Evolutionary conservation across 2,113 vertebrate genomes (phyloP), one percentile per base, ranked within the genome.

Genomic region (Pygathrix nemaeus): DNA sequence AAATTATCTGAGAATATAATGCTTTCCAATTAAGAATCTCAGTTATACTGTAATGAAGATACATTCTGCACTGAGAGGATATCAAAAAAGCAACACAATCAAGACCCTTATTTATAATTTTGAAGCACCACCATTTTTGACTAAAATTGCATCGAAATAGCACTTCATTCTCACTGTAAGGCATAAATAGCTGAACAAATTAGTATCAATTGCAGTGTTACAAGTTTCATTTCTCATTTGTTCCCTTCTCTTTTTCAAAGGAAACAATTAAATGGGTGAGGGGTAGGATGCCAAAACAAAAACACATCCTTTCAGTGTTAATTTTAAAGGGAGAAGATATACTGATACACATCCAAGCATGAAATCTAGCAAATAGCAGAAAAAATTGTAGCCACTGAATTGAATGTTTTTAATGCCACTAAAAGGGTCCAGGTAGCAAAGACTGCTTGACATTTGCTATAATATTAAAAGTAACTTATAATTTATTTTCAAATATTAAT

Each of bases 301-400:
- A 92, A 89, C 52, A 83, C 38, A 89, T 16, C 68, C 82, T 94
- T 83, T 83, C 59, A 18, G 14, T 40, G 89, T 84, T 92, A 43
- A 94, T 93, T 90, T 91, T 95, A 66, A 92, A 97, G 61, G 40
- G 32, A 95, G 76, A 92, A 78, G 90, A 93, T 92, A 93, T 86
- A 91, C 25, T 72, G 59, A 70, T 72, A 92, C 7, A 38, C 80
- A 84, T 52, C 88, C 68, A 73, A 94, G 87, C 83, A 66, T 59
- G 50, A 95, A 94, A 87, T 80, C 82, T 75, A 90, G 68, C 91
- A 88, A 97, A 92, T 2, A 84, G 85, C 50, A 89, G 59, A 40
- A 78, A 81, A 94, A 95, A 92, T 0, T 45, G 18, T 52, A 82
- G 64, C 55, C 75, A 81, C 59, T 61, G 64, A 95, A 87, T 8